phyloP scores from a whole-genome alignment of 2,113 vertebrate genomes.

The Ctenomys sociabilis region DNA sequence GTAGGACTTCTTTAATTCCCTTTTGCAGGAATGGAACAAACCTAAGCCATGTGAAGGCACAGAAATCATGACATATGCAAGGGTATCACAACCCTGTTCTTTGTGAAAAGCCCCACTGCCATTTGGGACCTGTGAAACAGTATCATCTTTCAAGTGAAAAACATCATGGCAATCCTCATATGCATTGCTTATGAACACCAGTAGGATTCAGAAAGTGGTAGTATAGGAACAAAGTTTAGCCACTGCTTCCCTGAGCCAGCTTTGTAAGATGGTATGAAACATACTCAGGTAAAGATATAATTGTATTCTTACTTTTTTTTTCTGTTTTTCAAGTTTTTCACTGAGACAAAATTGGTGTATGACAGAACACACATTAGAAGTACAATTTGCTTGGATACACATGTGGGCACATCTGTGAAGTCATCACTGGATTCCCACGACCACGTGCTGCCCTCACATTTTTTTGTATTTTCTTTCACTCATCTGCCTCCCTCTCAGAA shows the following conservation, averaged over 20 bases:
- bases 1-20: background rate
- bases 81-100: background rate
- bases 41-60: background rate
- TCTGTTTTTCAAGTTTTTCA: background rate
- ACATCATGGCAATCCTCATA: rapidly evolving
- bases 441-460: rapidly evolving
- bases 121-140: background rate
- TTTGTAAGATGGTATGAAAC: background rate
- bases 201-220: background rate
- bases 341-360: background rate
- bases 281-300: background rate
- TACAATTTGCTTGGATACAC: background rate
- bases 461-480: background rate
- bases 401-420: rapidly evolving
- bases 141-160: background rate
- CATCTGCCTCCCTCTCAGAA: rapidly evolving
- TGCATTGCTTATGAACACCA: rapidly evolving
- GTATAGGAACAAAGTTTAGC: rapidly evolving
- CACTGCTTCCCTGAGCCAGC: background rate
- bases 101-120: background rate
- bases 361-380: too few relatives aligned
- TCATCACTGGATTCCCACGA: rapidly evolving
- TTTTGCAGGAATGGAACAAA: background rate
- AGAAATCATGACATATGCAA: background rate
- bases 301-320: background rate